Conservation (phyloP, 2,888 invertebrate species). For the Pogonocherus hispidulus region DNA sequence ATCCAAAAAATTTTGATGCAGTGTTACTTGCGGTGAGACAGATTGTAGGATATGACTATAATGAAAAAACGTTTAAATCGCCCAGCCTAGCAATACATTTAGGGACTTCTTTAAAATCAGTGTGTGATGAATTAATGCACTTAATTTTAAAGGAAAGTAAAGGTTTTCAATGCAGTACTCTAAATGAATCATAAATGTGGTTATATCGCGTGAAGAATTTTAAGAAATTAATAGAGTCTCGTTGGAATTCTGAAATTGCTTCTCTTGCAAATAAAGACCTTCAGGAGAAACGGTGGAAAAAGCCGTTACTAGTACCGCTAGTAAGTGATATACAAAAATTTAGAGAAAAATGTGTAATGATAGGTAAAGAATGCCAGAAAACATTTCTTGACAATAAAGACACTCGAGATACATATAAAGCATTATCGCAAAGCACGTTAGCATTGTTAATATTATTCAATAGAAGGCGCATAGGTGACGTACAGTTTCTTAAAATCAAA, state of each 20-base stretch:
- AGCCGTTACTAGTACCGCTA: conserved; percentile 10
- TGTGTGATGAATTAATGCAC: conserved; percentile 47
- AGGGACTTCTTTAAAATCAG: conserved; percentile 47
- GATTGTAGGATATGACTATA: conserved; percentile 48
- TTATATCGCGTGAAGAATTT: conserved; percentile 32
- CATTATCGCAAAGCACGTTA: conserved; percentile 35
- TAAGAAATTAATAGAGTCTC: conserved; percentile 32
- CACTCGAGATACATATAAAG: conserved; percentile 35
- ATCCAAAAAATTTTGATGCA: conserved; percentile 49
- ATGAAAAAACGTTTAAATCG: conserved; percentile 48
- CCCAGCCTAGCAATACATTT: conserved; percentile 52
- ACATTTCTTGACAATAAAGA: conserved; percentile 20
- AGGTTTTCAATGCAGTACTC: conserved; percentile 44
- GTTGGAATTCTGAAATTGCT: conserved; percentile 50
- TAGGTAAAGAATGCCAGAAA: neutral
- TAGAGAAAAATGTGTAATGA: neutral
- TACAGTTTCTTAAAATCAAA: conserved; percentile 12
- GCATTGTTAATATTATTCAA: conserved; percentile 44
- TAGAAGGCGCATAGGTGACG: conserved; percentile 36
- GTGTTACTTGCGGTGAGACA: conserved; percentile 44
- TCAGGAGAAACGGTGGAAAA: conserved; percentile 9
- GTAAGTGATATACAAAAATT: conserved; percentile 15
- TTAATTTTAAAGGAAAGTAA: conserved; percentile 45
- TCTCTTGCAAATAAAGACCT: conserved; percentile 50
- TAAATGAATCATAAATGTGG: conserved; percentile 11